These are phyloP conservation scores for Cristatella mucedo DNA, from an alignment of 2,888 invertebrate genomes.

Conservation along the genomic window DNA sequence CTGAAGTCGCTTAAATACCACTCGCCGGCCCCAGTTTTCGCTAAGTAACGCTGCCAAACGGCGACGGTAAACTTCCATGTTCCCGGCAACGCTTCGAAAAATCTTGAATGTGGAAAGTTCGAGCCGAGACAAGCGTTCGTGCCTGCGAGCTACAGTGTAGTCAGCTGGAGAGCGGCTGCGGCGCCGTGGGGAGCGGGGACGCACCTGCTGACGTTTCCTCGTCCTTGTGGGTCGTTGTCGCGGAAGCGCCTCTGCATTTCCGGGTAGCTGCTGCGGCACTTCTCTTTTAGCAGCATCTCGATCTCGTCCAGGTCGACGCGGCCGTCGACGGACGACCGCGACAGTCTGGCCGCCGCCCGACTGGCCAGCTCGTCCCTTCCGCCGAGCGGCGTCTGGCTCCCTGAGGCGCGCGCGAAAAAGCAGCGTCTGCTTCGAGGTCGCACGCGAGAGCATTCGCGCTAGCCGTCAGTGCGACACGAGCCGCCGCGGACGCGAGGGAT, in stretches of 20 bases:
- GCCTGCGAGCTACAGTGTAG: neutral
- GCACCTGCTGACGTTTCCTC: conserved; percentile 33
- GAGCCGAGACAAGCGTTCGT: neutral
- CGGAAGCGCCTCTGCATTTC: conserved; percentile 33
- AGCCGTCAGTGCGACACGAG: too few relatives aligned
- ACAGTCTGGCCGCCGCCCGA: conserved; percentile 21
- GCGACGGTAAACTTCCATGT: too few relatives aligned
- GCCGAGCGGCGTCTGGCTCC: conserved; percentile 14
- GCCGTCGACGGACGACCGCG: conserved; percentile 25
- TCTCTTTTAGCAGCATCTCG: conserved; percentile 25
- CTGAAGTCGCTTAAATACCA: too few relatives aligned
- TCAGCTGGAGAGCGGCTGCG: neutral
- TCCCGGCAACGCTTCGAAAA: too few relatives aligned
- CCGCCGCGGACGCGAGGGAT: too few relatives aligned
- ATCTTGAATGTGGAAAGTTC: neutral
- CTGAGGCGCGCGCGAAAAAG: too few relatives aligned
- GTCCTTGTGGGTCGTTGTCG: conserved; percentile 35
- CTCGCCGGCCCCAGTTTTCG: too few relatives aligned
- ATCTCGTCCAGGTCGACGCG: conserved; percentile 34
- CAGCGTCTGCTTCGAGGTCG: too few relatives aligned
- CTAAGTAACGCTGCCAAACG: too few relatives aligned
- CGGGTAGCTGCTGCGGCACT: conserved; percentile 24
- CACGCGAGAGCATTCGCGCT: too few relatives aligned
- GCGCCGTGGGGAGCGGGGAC: neutral
- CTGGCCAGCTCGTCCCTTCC: conserved; percentile 22